phyloP scores from a whole-genome alignment of 1,140 invertebrate genomes.

The Chelonus insularis region DNA sequence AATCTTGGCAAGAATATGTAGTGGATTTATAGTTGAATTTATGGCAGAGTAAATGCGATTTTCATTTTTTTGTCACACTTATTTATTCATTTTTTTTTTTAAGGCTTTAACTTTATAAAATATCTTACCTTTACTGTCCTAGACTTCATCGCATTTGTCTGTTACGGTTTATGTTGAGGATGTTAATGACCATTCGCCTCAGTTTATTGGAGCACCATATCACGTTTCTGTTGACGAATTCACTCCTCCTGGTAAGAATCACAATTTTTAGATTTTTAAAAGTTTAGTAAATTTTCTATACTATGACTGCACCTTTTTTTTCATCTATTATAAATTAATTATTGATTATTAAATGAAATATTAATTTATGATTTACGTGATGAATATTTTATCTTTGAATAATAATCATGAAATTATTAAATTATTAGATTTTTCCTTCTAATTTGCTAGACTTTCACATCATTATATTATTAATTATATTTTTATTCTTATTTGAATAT shows the following conservation, averaged over 20 bases:
- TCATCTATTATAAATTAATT: not conserved
- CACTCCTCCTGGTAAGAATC: constrained; percentile 71
- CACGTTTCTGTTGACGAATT: constrained; percentile 77
- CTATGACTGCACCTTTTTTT: too few relatives aligned
- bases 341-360: too few relatives aligned
- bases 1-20: not conserved
- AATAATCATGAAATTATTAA: too few relatives aligned
- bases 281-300: constrained; percentile 2
- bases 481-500: too few relatives aligned
- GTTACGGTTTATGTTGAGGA: constrained; percentile 86
- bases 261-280: constrained; percentile 14
- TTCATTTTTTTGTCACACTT: not conserved
- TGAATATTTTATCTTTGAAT: too few relatives aligned
- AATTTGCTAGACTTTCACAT: too few relatives aligned
- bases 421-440: too few relatives aligned
- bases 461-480: too few relatives aligned
- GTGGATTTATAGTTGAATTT: constrained; percentile 4
- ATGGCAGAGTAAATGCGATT: not conserved
- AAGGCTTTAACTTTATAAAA: not conserved
- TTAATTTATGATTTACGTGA: too few relatives aligned
- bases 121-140: constrained; percentile 19
- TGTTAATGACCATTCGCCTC: constrained; percentile 77
- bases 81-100: not conserved
- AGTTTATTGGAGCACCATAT: constrained; percentile 77
- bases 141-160: constrained; percentile 78